Conservation (phyloP, 2,797 vertebrate genomes). For the Myripristis murdjan region DNA sequence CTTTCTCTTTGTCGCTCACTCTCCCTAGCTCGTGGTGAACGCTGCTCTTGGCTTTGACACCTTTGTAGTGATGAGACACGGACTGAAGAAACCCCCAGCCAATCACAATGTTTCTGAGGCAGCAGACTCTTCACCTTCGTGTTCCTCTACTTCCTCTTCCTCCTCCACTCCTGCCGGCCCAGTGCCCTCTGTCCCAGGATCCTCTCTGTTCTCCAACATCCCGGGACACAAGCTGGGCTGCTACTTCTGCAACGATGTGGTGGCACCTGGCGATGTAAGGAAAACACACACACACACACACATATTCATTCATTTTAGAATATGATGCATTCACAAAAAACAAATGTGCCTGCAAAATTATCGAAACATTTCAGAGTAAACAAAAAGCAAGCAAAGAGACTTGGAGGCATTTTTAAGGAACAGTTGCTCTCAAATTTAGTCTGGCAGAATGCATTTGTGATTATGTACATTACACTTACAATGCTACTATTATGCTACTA, state of each 20-base stretch:
- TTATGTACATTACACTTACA: neutral
- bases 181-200: constrained; percentile 82
- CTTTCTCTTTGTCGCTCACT: constrained; percentile 24
- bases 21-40: constrained; percentile 92
- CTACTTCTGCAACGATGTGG: constrained; percentile 99
- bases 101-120: constrained; percentile 77
- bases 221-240: constrained; percentile 98
- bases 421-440: too few relatives aligned
- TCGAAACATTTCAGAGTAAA: neutral
- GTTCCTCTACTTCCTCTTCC: constrained; percentile 82
- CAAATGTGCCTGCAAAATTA: neutral
- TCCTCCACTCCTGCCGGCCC: constrained; percentile 75
- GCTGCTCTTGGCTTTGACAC: constrained; percentile 98
- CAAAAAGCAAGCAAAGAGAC: neutral
- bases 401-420: too few relatives aligned
- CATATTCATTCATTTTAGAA: neutral
- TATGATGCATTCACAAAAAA: neutral
- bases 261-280: constrained; percentile 98
- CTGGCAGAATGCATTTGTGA: too few relatives aligned
- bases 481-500: neutral
- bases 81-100: constrained; percentile 88
- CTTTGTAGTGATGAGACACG: constrained; percentile 98
- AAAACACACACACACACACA: constrained; percentile 1
- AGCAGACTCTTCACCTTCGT: constrained; percentile 81
- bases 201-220: constrained; percentile 97